Evolutionary conservation across 2,113 vertebrate species (phyloP).

Genomic region (Amblyornis subalaris): DNA sequence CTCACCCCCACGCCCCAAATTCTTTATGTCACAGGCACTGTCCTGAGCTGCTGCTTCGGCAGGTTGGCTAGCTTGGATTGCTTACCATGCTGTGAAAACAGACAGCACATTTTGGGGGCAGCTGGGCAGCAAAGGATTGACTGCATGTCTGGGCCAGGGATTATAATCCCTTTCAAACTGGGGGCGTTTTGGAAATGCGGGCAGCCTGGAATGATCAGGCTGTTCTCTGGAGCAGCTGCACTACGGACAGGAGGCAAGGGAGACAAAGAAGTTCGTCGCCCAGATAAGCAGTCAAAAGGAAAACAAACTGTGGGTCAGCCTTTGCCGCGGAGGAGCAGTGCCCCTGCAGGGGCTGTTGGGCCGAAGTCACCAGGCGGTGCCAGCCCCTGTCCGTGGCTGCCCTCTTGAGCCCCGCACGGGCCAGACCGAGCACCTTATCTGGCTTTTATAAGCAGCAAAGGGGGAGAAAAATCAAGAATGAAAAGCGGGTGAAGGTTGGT

Average conservation of each 20-base stretch:
- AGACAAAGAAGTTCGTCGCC: background rate
- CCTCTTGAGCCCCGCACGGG: background rate
- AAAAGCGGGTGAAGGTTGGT: background rate
- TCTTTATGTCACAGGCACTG: background rate
- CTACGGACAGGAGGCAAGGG: background rate
- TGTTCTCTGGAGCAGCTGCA: background rate
- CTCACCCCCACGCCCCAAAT: background rate
- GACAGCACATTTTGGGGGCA: background rate
- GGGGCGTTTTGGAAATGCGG: background rate
- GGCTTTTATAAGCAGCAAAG: background rate
- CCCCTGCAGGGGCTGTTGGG: background rate
- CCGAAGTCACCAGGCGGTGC: background rate
- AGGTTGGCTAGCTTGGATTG: background rate
- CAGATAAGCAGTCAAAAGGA: background rate
- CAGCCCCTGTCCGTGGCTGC: background rate
- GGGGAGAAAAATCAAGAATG: background rate
- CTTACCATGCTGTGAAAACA: background rate
- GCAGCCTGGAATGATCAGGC: background rate
- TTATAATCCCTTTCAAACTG: background rate
- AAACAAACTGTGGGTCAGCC: background rate
- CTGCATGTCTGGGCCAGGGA: background rate
- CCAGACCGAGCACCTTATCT: background rate
- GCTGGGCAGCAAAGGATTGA: background rate
- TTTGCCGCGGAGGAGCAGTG: background rate
- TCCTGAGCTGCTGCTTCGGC: background rate